These are phyloP conservation scores for Bradynema listronoti DNA, from an alignment of 1,140 invertebrate species.

Conservation along the genomic window DNA sequence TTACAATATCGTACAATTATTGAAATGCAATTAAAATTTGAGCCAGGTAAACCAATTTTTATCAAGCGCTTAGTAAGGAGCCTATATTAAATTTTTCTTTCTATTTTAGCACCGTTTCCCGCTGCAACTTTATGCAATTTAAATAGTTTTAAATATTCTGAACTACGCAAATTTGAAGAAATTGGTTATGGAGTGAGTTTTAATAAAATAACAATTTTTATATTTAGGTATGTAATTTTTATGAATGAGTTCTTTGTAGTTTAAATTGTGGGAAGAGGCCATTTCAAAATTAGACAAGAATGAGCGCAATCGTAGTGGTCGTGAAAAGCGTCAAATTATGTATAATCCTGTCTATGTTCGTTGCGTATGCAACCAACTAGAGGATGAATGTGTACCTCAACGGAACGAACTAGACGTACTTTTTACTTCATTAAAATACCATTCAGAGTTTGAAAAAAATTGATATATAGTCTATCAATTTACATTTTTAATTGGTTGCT, in stretches of 20 bases:
- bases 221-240: too few species aligned
- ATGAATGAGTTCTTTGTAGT: slow-evolving; percentile 40
- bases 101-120: slow-evolving; percentile 56
- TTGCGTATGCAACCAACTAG: slow-evolving; percentile 46
- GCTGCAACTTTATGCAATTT: slow-evolving; percentile 57
- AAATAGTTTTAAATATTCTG: slow-evolving; percentile 53
- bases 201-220: too few species aligned
- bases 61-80: too few species aligned
- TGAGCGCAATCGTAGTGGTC: background rate
- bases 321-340: slow-evolving; percentile 41
- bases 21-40: slow-evolving; percentile 58
- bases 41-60: too few species aligned
- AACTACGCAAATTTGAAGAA: slow-evolving; percentile 52
- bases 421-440: too few species aligned
- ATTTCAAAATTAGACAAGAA: slow-evolving; percentile 39
- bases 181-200: slow-evolving; percentile 48
- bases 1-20: slow-evolving; percentile 55
- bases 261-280: slow-evolving; percentile 47
- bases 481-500: too few species aligned
- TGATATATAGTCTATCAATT: too few species aligned
- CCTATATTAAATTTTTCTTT: too few species aligned
- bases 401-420: slow-evolving; percentile 52
- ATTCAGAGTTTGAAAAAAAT: too few species aligned
- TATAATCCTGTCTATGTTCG: slow-evolving; percentile 56
- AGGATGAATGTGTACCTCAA: slow-evolving; percentile 57